Conservation (phyloP, 2,888 invertebrate genomes). For the Ommatoiulus sabulosus region DNA sequence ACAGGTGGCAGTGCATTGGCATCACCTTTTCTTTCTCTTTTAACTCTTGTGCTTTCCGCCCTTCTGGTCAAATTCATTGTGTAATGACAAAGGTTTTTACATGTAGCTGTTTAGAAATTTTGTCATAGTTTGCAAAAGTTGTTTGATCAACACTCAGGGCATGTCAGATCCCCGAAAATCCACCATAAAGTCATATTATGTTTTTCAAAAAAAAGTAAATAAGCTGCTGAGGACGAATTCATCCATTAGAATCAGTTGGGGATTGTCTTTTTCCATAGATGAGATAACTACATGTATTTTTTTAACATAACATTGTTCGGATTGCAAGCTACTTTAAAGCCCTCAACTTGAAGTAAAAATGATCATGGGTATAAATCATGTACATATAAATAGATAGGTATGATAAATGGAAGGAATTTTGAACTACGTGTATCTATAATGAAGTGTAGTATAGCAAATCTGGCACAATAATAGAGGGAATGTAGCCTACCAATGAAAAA, state of each 20-base stretch:
- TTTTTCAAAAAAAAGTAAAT: neutral
- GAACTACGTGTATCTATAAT: neutral
- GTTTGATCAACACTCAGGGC: slow-evolving; percentile 49
- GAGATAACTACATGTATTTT: neutral
- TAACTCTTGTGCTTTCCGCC: slow-evolving; percentile 52
- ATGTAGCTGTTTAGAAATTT: slow-evolving; percentile 37
- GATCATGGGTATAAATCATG: neutral
- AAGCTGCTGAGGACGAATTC: slow-evolving; percentile 45
- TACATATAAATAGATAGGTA: neutral
- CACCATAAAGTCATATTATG: neutral
- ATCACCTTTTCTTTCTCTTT: slow-evolving; percentile 47
- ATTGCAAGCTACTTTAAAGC: neutral
- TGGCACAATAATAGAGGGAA: too few relatives aligned
- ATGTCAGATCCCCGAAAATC: slow-evolving; percentile 20
- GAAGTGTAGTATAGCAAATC: neutral
- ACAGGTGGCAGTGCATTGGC: slow-evolving; percentile 65
- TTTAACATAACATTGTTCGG: neutral
- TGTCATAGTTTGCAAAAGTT: slow-evolving; percentile 39
- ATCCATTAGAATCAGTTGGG: neutral
- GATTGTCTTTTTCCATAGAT: neutral
- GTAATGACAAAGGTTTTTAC: slow-evolving; percentile 22
- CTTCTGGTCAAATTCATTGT: slow-evolving; percentile 55
- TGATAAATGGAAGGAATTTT: neutral
- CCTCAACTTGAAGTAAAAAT: neutral
- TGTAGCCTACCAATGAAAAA: too few relatives aligned